Evolutionary conservation across 2,888 invertebrate genomes (phyloP).

Genomic region (Branchipolynoe longqiensis): DNA sequence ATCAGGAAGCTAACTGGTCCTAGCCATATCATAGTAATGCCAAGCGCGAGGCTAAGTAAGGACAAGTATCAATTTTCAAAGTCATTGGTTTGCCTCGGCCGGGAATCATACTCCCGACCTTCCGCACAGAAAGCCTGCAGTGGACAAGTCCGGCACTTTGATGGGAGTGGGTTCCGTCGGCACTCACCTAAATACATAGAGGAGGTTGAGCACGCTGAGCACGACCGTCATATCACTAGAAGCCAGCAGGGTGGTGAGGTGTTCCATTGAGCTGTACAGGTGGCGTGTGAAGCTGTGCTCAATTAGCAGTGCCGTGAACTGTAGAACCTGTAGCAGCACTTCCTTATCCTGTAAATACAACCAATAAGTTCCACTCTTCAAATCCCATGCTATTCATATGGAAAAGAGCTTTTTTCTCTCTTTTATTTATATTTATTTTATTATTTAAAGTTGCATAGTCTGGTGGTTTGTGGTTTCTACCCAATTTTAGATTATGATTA

Average conservation of each 20-base stretch:
- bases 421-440: not conserved
- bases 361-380: not conserved
- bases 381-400: not conserved
- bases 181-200: slow-evolving; percentile 88
- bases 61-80: too few relatives aligned
- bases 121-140: too few relatives aligned
- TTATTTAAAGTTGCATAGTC: too few relatives aligned
- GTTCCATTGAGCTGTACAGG: slow-evolving; percentile 93
- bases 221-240: slow-evolving; percentile 92
- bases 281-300: slow-evolving; percentile 94
- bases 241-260: slow-evolving; percentile 88
- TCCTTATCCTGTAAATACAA: slow-evolving; percentile 85
- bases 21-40: too few relatives aligned
- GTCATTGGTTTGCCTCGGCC: too few relatives aligned
- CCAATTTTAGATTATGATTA: not conserved
- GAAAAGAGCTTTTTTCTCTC: not conserved
- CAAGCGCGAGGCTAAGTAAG: too few relatives aligned
- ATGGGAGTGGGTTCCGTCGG: too few relatives aligned
- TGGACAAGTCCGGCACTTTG: too few relatives aligned
- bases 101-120: too few relatives aligned
- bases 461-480: too few relatives aligned
- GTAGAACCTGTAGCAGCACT: slow-evolving; percentile 88
- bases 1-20: too few relatives aligned
- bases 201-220: slow-evolving; percentile 90
- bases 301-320: slow-evolving; percentile 91